Conservation (phyloP, 2,113 vertebrate genomes). For the Vireo altiloquus region DNA sequence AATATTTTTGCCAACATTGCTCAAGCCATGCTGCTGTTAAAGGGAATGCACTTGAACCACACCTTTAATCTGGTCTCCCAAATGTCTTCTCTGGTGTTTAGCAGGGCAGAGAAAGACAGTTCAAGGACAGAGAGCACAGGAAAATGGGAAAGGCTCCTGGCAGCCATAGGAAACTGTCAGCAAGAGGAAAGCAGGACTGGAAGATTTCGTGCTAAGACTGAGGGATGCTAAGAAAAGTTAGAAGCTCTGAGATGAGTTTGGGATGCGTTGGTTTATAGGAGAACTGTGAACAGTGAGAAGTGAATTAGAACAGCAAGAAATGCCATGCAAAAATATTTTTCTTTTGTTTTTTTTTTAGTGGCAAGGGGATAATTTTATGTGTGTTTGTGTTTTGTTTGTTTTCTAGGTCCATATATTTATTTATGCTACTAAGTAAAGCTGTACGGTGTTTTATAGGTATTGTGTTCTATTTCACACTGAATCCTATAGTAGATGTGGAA, state of each 20-base stretch:
- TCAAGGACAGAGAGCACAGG: neutral
- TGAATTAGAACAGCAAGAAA: neutral
- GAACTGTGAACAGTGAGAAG: neutral
- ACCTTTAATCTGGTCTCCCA: neutral
- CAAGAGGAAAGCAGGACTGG: neutral
- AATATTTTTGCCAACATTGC: neutral
- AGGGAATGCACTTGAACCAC: neutral
- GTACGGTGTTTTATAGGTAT: neutral
- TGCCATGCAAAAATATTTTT: accelerated
- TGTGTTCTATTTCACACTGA: neutral
- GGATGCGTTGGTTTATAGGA: neutral
- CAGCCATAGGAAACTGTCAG: neutral
- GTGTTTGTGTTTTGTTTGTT: too few relatives aligned
- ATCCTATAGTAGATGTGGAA: accelerated
- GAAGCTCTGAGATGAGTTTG: neutral
- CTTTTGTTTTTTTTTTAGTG: neutral
- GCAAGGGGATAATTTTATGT: neutral
- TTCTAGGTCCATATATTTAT: neutral
- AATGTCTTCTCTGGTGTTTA: neutral
- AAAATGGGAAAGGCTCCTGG: neutral
- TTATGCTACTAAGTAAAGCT: neutral
- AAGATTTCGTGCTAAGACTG: neutral
- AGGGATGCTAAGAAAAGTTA: neutral
- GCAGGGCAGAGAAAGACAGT: neutral
- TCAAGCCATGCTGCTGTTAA: neutral